Base-by-base conservation (phyloP, 1,140 invertebrate genomes). In the Phymorhynchus buccinoides region DNA sequence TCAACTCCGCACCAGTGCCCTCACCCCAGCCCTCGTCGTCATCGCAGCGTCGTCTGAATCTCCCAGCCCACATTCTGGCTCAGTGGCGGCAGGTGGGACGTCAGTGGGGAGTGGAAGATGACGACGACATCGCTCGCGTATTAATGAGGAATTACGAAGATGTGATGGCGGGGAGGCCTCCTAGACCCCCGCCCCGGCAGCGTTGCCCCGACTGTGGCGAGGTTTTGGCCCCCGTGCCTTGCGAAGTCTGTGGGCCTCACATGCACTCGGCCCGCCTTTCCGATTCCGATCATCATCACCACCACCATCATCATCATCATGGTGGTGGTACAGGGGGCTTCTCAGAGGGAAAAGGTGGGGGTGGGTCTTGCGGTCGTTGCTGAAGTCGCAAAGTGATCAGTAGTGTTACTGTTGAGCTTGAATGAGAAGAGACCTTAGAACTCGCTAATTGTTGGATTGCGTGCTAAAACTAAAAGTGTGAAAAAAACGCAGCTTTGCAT, bases 131-230 rank as follows among this genome's bases (percentile, higher is more conserved):
- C 44, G 81, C 81, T 0, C 62, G 41, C 9, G 30, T 83, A n/a
- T 66, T 83, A 32, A n/a, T 83, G 62, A 37, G 62, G 27, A 37
- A 71, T 35, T 83, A 83, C 42, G 81, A 83, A 18, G 81, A 83
- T 39, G 44, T 27, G 16, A 1, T 71, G 0, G 81, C 81, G 22
- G 81, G 81, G 18, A n/a, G 81, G 18, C 81, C 81, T 1, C 81
- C 66, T 1, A 6, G 62, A 9, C 81, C 81, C 30, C 62, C 81
- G 0, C 81, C 81, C 30, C 62, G 30, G 37, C 81, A 9, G 4
- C 81, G 66, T 22, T 83, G 81, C 37, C 27, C 6, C 1, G 81
- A 62, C 6, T 83, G 81, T 73, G 81, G 81, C 3, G 81, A 71
- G 39, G 32, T 32, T 1, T 32, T 83, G 7, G 62, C 73, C 3